phyloP scores from a whole-genome alignment of 2,797 vertebrate genomes.

The Lutjanus campechanus region DNA sequence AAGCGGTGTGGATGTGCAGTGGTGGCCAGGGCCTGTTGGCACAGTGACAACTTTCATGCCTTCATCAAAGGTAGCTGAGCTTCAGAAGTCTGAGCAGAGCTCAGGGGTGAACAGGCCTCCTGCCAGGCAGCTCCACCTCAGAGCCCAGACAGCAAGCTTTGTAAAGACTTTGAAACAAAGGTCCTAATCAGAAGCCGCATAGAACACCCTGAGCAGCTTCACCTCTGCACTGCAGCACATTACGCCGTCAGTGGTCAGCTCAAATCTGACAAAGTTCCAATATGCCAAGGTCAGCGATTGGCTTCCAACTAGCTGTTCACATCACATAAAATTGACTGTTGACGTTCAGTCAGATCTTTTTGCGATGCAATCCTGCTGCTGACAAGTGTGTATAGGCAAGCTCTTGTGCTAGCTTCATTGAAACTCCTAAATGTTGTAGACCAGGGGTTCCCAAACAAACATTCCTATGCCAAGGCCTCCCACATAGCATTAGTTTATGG shows the following conservation, averaged over 20 bases:
- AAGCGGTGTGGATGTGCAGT: slow-evolving; percentile 44
- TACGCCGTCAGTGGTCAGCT: slow-evolving; percentile 45
- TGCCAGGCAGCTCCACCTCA: slow-evolving; percentile 69
- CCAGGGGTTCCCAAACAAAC: neutral
- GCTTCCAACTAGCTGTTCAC: slow-evolving; percentile 17
- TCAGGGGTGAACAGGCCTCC: slow-evolving; percentile 69
- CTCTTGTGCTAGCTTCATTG: neutral
- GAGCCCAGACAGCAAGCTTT: slow-evolving; percentile 57
- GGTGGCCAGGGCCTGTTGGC: slow-evolving; percentile 61
- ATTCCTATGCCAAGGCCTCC: no score
- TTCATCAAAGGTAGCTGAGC: slow-evolving; percentile 72
- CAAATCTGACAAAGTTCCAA: slow-evolving; percentile 18
- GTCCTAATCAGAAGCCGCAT: slow-evolving; percentile 65
- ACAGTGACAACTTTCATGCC: slow-evolving; percentile 64
- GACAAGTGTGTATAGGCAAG: neutral
- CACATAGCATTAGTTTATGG: no score
- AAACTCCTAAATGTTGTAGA: neutral
- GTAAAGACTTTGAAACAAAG: slow-evolving; percentile 74
- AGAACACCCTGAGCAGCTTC: slow-evolving; percentile 46
- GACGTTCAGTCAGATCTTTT: neutral
- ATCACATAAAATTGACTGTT: slow-evolving; percentile 7
- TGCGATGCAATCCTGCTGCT: no score
- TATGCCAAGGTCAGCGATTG: slow-evolving; percentile 33
- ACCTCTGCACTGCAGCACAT: slow-evolving; percentile 43
- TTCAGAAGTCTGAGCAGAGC: slow-evolving; percentile 68